phyloP scores from a whole-genome alignment of 2,113 vertebrate genomes.

The Petrocephalus zakoni region DNA sequence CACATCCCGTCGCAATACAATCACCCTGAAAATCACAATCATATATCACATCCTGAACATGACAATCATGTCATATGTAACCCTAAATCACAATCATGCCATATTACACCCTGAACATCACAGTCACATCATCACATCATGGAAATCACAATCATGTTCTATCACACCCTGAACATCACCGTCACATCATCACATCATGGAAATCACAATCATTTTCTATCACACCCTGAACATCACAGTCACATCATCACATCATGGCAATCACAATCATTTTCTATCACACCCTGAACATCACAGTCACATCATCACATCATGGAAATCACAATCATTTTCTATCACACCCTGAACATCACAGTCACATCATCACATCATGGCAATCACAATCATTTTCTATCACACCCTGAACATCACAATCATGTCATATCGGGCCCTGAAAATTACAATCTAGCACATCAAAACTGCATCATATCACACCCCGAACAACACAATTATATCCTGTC shows the following conservation, averaged over 20 bases:
- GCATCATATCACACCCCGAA: background rate
- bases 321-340: background rate
- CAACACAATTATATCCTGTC: background rate
- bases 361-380: background rate
- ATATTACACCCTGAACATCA: background rate
- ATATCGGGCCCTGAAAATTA: conserved; percentile 26
- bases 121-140: background rate
- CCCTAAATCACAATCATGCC: background rate
- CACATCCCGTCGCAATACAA: background rate
- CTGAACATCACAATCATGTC: background rate
- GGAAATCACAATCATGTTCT: background rate
- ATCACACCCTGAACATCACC: background rate
- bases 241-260: background rate
- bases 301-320: background rate
- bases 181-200: background rate
- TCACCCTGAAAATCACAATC: background rate
- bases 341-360: background rate
- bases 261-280: no score
- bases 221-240: background rate
- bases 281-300: background rate
- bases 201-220: background rate
- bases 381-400: background rate
- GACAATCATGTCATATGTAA: background rate
- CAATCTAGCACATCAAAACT: background rate
- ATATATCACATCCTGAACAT: background rate